These are phyloP conservation scores for Cephus runcator DNA, from an alignment of 2,888 invertebrate species.

Conservation along the genomic window DNA sequence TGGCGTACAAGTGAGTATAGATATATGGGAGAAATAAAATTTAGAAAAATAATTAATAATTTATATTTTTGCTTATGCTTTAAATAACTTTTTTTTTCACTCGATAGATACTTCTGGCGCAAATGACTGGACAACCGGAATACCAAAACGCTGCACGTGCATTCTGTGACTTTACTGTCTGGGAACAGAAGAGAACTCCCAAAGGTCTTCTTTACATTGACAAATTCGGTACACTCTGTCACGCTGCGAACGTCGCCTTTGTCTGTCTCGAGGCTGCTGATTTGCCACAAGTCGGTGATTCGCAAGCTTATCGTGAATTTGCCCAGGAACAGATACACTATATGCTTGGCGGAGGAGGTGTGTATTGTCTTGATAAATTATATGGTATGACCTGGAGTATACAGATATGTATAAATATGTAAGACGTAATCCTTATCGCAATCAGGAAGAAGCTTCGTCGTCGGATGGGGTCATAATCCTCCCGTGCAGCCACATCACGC, in stretches of 20 bases:
- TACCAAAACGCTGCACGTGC: conserved; percentile 63
- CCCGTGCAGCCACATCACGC: conserved; percentile 69
- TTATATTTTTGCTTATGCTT: background rate
- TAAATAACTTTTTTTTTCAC: background rate
- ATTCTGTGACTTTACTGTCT: conserved; percentile 68
- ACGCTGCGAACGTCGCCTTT: conserved; percentile 70
- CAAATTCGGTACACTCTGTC: conserved; percentile 68
- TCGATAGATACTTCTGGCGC: conserved; percentile 66
- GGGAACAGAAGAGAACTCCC: conserved; percentile 66
- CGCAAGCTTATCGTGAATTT: conserved; percentile 64
- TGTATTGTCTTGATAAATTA: conserved; percentile 13
- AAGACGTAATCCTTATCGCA: background rate
- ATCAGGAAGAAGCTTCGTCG: conserved; percentile 68
- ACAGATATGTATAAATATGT: background rate
- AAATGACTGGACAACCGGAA: conserved; percentile 62
- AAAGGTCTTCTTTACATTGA: conserved; percentile 69
- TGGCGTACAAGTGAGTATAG: conserved; percentile 66
- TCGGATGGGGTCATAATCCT: conserved; percentile 69
- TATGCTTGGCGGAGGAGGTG: conserved; percentile 66
- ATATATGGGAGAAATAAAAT: background rate
- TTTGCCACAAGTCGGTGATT: conserved; percentile 38
- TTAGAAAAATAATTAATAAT: conserved; percentile 11
- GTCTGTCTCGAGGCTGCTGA: conserved; percentile 67
- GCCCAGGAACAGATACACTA: conserved; percentile 69
- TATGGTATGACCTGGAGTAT: background rate